These are phyloP conservation scores for Hirtodrosophila confusa DNA, from an alignment of 2,888 invertebrate species.

Conservation along the genomic window DNA sequence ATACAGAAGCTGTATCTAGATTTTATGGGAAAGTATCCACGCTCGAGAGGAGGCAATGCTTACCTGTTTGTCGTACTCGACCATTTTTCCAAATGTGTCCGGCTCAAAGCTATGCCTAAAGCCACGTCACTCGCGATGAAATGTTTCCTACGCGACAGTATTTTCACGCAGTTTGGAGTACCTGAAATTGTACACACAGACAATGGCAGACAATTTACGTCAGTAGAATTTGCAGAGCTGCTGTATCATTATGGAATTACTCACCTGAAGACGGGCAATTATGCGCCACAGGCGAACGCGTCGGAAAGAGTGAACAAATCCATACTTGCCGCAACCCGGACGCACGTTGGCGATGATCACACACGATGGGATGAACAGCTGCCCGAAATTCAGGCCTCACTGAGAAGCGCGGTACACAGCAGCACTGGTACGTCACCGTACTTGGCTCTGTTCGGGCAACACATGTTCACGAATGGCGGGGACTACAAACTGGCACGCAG, in stretches of 20 bases:
- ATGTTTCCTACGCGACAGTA: no score
- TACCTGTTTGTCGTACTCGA: not conserved
- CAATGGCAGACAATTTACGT: not conserved
- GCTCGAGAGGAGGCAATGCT: no score
- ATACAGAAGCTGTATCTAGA: no score
- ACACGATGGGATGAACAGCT: constrained; percentile 1
- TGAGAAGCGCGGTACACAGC: not conserved
- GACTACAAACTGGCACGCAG: not conserved
- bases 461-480: not conserved
- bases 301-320: not conserved
- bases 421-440: not conserved
- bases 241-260: not conserved
- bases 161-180: not conserved
- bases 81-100: not conserved
- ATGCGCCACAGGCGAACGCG: constrained; percentile 1
- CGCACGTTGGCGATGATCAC: not conserved
- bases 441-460: constrained; percentile 8
- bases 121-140: not conserved
- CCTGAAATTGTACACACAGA: not conserved
- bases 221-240: not conserved
- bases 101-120: not conserved
- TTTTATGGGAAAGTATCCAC: no score
- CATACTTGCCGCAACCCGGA: no score
- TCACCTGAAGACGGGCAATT: not conserved
- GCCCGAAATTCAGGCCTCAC: not conserved